Percentiles rank a stretch among this genome's conserved stretches.
Evolutionary conservation across 2,888 invertebrate species (phyloP).

Genomic region (Caenorhabditis sulstoni): DNA sequence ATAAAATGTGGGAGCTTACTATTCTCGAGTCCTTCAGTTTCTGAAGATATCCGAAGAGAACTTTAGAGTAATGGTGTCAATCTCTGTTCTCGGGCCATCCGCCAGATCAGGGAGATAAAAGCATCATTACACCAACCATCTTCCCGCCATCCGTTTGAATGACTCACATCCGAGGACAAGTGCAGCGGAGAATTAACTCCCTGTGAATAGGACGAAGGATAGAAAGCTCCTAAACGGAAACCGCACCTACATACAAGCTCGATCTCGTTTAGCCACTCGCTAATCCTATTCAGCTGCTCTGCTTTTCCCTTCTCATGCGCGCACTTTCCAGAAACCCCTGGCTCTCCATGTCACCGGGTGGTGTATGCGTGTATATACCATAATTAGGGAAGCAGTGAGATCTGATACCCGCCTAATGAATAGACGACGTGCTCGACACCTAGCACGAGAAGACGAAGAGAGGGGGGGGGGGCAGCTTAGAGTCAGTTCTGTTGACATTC

Average conservation of each 20-base stretch:
- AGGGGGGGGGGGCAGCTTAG: conserved; percentile 2
- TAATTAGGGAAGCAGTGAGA: conserved; percentile 14
- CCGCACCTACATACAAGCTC: conserved; percentile 45
- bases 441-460: not conserved
- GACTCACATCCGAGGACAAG: conserved; percentile 13
- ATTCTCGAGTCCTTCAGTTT: too few species aligned
- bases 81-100: conserved; percentile 10
- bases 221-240: conserved; percentile 24
- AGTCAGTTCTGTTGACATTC: conserved; percentile 41
- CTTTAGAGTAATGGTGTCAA: not conserved
- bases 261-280: conserved; percentile 40
- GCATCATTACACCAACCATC: not conserved
- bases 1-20: too few species aligned
- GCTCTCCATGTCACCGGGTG: conserved; percentile 8
- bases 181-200: conserved; percentile 17
- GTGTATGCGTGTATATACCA: conserved; percentile 10
- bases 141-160: not conserved
- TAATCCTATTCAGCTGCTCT: conserved; percentile 55
- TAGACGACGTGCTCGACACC: not conserved
- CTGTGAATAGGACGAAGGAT: conserved; percentile 9
- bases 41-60: too few species aligned
- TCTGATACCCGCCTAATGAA: conserved; percentile 17
- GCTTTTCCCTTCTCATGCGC: not conserved
- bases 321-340: conserved; percentile 45
- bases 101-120: conserved; percentile 10